phyloP scores from a whole-genome alignment of 2,797 vertebrate species.

The Scyliorhinus canicula region DNA sequence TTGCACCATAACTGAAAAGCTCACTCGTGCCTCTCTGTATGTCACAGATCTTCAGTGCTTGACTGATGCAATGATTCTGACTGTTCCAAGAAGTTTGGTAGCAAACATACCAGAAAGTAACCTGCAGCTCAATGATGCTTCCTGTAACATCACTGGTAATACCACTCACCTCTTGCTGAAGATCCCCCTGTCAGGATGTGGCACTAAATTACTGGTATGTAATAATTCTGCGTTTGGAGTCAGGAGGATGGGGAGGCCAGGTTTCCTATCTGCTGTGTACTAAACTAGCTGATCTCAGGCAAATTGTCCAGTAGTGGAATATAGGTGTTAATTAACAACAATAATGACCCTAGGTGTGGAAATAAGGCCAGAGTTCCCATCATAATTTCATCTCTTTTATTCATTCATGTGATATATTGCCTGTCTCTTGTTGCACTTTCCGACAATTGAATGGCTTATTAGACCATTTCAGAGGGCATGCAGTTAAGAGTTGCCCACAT shows the following conservation, averaged over 20 bases:
- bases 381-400: background rate
- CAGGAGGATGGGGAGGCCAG: background rate
- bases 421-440: too few relatives aligned
- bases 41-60: conserved; percentile 34
- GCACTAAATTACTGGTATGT: conserved; percentile 13
- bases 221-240: background rate
- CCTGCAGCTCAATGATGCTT: conserved; percentile 34
- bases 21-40: conserved; percentile 2
- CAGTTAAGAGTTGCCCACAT: too few relatives aligned
- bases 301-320: background rate
- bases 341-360: background rate
- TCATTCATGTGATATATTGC: background rate
- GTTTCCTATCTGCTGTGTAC: background rate
- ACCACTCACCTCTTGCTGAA: conserved; percentile 27
- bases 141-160: conserved; percentile 37
- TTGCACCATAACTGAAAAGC: background rate
- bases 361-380: background rate
- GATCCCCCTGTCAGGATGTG: conserved; percentile 27
- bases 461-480: too few relatives aligned
- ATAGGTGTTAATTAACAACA: background rate
- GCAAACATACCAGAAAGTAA: background rate
- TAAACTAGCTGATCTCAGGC: background rate
- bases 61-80: background rate
- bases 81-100: background rate
- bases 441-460: too few relatives aligned